phyloP scores from a whole-genome alignment of 2,888 invertebrate species.

The Orchesella flavescens region DNA sequence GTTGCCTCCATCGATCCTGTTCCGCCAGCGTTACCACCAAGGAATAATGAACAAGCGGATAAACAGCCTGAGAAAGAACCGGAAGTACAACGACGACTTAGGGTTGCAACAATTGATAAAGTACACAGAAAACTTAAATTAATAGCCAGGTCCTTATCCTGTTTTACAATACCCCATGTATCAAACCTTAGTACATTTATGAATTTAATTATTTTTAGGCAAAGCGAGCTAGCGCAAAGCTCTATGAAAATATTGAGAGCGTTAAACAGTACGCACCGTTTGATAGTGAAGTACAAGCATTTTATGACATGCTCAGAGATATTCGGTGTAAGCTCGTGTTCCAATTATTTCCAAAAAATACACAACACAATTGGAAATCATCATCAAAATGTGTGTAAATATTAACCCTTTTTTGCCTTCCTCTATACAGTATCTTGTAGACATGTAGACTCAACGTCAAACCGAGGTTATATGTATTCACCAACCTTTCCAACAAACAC shows the following conservation, averaged over 20 bases:
- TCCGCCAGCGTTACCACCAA: constrained; percentile 80
- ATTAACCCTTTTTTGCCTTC: not conserved
- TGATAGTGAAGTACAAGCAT: constrained; percentile 86
- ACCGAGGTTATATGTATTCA: constrained; percentile 91
- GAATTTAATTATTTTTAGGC: constrained; percentile 42
- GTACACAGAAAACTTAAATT: not conserved
- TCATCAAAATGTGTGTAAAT: not conserved
- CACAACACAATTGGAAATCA: not conserved
- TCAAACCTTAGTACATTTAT: too few species aligned
- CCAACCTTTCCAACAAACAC: constrained; percentile 85
- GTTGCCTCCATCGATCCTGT: constrained; percentile 26
- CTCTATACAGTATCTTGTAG: constrained; percentile 80
- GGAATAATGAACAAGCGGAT: constrained; percentile 75
- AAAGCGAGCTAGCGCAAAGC: constrained; percentile 60
- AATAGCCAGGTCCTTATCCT: too few species aligned
- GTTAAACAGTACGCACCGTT: constrained; percentile 76
- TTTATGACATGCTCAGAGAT: constrained; percentile 87
- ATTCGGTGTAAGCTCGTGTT: constrained; percentile 80
- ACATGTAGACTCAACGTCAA: constrained; percentile 84
- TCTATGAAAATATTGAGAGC: constrained; percentile 71
- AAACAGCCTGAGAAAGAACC: constrained; percentile 24
- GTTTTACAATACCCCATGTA: too few species aligned
- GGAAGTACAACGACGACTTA: constrained; percentile 49
- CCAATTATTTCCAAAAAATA: constrained; percentile 16
- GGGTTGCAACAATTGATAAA: constrained; percentile 31